These are phyloP conservation scores for Elgaria multicarinata DNA, from an alignment of 2,113 vertebrate species.

Conservation along the genomic window DNA sequence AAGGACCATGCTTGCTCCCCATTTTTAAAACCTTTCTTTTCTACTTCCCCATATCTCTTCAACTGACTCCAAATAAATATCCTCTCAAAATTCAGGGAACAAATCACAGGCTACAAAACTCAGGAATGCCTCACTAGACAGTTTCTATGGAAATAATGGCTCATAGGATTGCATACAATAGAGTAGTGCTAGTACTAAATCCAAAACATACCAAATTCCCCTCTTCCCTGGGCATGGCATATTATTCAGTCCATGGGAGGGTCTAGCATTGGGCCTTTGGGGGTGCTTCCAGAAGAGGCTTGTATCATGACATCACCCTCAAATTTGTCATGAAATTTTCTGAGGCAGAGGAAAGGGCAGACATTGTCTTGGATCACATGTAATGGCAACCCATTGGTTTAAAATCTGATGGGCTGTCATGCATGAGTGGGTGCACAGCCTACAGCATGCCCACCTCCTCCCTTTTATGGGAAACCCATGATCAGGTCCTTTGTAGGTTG, in stretches of 20 bases:
- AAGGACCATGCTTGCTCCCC: background rate
- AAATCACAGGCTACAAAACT: background rate
- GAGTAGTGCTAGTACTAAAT: background rate
- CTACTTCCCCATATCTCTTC: background rate
- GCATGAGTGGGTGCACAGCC: no score
- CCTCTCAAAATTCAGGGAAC: background rate
- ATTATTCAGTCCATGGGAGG: background rate
- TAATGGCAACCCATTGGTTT: no score
- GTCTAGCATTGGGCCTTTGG: background rate
- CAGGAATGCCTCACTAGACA: background rate
- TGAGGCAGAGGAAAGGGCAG: no score
- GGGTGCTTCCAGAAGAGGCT: no score
- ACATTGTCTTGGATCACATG: no score
- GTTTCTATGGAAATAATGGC: background rate
- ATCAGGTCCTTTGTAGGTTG: no score
- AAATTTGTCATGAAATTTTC: no score
- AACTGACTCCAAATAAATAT: background rate
- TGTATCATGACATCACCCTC: no score
- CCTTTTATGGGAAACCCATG: no score
- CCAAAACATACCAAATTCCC: background rate
- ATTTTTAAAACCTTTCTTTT: background rate
- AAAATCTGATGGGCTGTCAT: no score
- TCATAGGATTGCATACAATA: background rate
- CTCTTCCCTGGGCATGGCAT: background rate
- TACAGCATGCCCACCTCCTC: no score